These are phyloP conservation scores for Lepeophtheirus nordmannii DNA, from an alignment of 2,888 invertebrate species.

Conservation along the genomic window DNA sequence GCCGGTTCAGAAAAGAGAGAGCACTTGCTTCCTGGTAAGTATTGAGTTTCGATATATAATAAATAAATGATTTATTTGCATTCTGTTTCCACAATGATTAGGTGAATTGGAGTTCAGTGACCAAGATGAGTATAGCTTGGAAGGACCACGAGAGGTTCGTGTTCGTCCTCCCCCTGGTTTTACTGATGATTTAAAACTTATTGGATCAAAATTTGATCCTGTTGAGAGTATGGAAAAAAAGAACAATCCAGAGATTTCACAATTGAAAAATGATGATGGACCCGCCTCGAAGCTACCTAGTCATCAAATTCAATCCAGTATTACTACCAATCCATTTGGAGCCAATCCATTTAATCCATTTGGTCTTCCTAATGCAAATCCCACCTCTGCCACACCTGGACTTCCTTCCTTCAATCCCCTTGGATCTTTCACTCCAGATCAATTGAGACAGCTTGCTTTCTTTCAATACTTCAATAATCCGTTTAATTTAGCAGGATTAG, in stretches of 20 bases:
- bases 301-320: slow-evolving; percentile 11
- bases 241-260: slow-evolving; percentile 27
- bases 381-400: slow-evolving; percentile 25
- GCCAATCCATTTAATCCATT: slow-evolving; percentile 11
- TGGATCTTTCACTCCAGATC: slow-evolving; percentile 45
- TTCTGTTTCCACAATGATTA: slow-evolving; percentile 23
- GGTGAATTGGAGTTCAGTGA: slow-evolving; percentile 66
- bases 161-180: slow-evolving; percentile 28
- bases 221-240: slow-evolving; percentile 50
- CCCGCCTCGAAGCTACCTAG: background rate
- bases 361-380: background rate
- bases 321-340: background rate
- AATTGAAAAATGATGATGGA: slow-evolving; percentile 24
- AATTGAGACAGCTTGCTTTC: slow-evolving; percentile 55
- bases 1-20: slow-evolving; percentile 67
- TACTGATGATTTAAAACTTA: slow-evolving; percentile 28
- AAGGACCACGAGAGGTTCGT: slow-evolving; percentile 25
- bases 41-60: background rate
- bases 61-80: background rate
- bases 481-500: slow-evolving; percentile 28
- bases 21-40: slow-evolving; percentile 43
- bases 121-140: slow-evolving; percentile 36
- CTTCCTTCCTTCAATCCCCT: slow-evolving; percentile 25
- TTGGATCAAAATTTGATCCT: slow-evolving; percentile 51
- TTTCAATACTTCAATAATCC: slow-evolving; percentile 37